Conservation (phyloP, 2,797 vertebrate genomes). For the Potorous gilbertii region DNA sequence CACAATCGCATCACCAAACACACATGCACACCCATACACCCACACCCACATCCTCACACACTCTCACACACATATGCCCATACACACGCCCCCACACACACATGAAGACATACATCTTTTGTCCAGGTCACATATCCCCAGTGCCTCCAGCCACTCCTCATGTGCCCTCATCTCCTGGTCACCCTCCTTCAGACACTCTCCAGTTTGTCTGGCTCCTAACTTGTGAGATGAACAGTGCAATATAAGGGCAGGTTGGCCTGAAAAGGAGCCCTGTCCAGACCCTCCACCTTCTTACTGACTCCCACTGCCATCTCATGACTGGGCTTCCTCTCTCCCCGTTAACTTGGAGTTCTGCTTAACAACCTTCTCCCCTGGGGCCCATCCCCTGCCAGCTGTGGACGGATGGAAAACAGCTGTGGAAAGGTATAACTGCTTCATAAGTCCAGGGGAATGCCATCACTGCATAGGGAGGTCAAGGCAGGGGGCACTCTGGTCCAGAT, state of each 20-base stretch:
- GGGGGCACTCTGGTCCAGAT: not conserved
- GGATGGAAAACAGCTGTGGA: conserved; percentile 51
- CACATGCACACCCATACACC: too few species aligned
- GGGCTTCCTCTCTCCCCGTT: conserved; percentile 43
- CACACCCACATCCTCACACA: too few species aligned
- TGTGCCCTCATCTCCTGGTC: not conserved
- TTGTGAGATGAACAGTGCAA: not conserved
- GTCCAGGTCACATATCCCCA: not conserved
- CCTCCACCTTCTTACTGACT: conserved; percentile 12
- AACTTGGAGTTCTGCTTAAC: conserved; percentile 10
- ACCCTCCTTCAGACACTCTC: not conserved
- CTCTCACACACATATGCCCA: too few species aligned
- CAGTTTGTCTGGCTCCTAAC: not conserved
- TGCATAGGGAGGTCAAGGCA: not conserved
- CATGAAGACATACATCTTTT: not conserved
- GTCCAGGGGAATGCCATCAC: not conserved
- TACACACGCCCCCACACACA: too few species aligned
- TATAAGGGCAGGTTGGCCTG: conserved; percentile 41
- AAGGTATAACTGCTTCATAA: conserved; percentile 19
- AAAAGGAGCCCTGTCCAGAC: conserved; percentile 47
- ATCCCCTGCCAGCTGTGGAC: conserved; percentile 26
- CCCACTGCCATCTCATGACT: conserved; percentile 53
- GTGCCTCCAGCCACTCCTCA: not conserved
- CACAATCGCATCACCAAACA: too few species aligned
- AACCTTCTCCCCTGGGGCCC: conserved; percentile 44